Percentiles rank a stretch among this genome's conserved stretches.
These are phyloP conservation scores for Clanis bilineata DNA, from an alignment of 2,888 invertebrate genomes.

Conservation along the genomic window DNA sequence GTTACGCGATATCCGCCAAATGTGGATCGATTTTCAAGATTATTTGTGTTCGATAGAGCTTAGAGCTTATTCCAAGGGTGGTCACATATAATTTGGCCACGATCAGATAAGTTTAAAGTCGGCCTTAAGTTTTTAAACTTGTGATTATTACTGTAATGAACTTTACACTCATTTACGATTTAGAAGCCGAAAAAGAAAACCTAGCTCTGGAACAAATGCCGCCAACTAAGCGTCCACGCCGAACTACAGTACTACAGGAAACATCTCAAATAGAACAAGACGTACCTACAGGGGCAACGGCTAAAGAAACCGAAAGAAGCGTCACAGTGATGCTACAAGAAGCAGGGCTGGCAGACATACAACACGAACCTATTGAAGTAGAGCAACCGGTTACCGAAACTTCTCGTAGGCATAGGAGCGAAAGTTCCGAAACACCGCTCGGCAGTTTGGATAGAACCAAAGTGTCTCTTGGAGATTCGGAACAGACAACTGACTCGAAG, in stretches of 20 bases:
- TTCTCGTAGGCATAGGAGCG: slow-evolving; percentile 33
- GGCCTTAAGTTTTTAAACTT: too few relatives aligned
- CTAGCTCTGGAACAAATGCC: slow-evolving; percentile 26
- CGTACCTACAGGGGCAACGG: too few relatives aligned
- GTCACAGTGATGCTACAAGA: slow-evolving; percentile 51
- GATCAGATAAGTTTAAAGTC: too few relatives aligned
- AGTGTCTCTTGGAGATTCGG: slow-evolving; percentile 69
- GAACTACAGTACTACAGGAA: neutral
- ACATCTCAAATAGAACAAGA: neutral
- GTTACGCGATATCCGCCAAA: too few relatives aligned
- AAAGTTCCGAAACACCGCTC: slow-evolving; percentile 56
- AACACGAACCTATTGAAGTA: slow-evolving; percentile 12
- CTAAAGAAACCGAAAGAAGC: slow-evolving; percentile 32
- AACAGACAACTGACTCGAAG: slow-evolving; percentile 57
- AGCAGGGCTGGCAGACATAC: slow-evolving; percentile 54
- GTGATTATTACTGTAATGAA: too few relatives aligned
- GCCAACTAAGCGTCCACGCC: neutral
- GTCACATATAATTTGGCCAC: too few relatives aligned
- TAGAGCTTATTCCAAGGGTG: too few relatives aligned
- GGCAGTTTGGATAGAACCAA: slow-evolving; percentile 71
- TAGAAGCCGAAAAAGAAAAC: slow-evolving; percentile 58
- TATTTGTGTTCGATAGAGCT: too few relatives aligned
- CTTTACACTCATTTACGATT: neutral
- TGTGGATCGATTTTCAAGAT: too few relatives aligned
- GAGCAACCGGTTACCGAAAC: neutral